A percentile compares a stretch with the other conserved stretches of the same genome.
phyloP scores from a whole-genome alignment of 1,140 invertebrate species.

The Drosophila ananassae region DNA sequence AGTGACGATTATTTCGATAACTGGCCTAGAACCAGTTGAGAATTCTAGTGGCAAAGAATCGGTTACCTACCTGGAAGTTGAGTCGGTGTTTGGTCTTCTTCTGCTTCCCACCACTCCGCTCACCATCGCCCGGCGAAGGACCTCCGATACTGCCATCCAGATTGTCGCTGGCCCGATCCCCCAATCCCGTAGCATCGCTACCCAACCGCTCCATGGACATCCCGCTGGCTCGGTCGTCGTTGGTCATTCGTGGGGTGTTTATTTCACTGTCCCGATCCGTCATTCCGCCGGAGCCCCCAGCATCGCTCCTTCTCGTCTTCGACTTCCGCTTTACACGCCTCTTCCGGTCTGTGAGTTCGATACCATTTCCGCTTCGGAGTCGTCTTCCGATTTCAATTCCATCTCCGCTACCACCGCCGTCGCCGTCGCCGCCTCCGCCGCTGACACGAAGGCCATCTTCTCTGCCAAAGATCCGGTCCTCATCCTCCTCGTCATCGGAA shows the following conservation, averaged over 20 bases:
- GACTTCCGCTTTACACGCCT: background rate
- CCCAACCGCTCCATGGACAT: conserved; percentile 4
- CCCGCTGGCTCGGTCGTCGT: background rate
- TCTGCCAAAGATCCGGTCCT: background rate
- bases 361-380: background rate
- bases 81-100: conserved; percentile 4
- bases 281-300: background rate
- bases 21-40: no score
- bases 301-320: background rate
- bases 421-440: no score
- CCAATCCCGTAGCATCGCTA: conserved; percentile 5
- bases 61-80: background rate
- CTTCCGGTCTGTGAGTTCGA: background rate
- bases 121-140: background rate
- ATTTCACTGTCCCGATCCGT: background rate
- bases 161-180: conserved; percentile 2
- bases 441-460: no score
- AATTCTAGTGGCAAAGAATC: no score
- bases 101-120: background rate
- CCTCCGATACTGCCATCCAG: background rate
- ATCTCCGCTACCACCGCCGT: background rate
- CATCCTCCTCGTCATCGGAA: conserved; percentile 7
- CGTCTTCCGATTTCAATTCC: background rate
- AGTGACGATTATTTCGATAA: no score
- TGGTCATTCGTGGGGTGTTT: background rate